A percentile compares a stretch with the other conserved stretches of the same genome.
Evolutionary conservation across 2,797 vertebrate genomes (phyloP).

Genomic region (Chloroceryle inda): DNA sequence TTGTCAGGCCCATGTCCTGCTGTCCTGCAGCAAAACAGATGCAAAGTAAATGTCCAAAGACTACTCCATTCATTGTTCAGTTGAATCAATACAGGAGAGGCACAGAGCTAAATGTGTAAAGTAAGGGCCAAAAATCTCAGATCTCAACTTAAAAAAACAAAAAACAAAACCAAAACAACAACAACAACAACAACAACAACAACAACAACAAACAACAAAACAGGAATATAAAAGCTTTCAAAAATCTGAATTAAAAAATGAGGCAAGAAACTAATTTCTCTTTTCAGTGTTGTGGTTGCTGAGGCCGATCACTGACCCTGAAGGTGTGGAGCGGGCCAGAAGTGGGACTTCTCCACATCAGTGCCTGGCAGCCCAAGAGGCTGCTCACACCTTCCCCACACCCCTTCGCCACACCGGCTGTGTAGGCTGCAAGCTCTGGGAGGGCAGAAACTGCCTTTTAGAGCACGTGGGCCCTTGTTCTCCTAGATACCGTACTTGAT

Average conservation of each 20-base stretch:
- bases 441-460: not conserved
- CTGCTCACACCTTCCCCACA: not conserved
- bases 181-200: too few species aligned
- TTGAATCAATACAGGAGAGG: not conserved
- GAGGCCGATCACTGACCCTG: not conserved
- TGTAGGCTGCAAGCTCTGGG: not conserved
- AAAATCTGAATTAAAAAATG: not conserved
- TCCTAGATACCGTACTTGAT: not conserved
- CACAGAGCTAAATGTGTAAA: not conserved
- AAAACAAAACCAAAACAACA: too few species aligned
- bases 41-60: not conserved
- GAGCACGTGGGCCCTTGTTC: accelerated
- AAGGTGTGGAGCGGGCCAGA: not conserved
- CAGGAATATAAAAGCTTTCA: not conserved
- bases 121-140: not conserved
- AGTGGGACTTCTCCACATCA: not conserved
- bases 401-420: not conserved
- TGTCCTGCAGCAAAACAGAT: constrained; percentile 22
- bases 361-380: not conserved
- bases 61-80: not conserved
- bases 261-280: not conserved
- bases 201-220: not conserved
- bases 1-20: not conserved
- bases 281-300: not conserved
- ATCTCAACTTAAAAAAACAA: not conserved